These are phyloP conservation scores for Macrotrachela quadricornifera DNA, from an alignment of 1,140 invertebrate species.

Conservation along the genomic window DNA sequence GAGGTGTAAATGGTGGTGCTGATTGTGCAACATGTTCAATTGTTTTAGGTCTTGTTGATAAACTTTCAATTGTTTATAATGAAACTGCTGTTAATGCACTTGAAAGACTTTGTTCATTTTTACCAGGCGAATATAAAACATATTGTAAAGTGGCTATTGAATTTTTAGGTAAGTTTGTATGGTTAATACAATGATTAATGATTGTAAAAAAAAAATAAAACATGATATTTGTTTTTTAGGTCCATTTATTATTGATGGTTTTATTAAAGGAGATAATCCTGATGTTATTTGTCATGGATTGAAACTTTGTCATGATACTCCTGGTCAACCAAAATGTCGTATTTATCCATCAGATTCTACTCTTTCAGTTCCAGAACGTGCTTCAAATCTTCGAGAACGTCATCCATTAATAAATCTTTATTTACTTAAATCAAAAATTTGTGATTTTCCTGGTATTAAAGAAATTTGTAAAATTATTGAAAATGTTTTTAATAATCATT, in stretches of 20 bases:
- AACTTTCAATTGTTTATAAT: conserved; percentile 20
- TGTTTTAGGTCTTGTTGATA: conserved; percentile 17
- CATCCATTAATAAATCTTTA: too few species aligned
- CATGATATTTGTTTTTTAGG: too few species aligned
- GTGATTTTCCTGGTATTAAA: too few species aligned
- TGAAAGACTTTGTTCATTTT: conserved; percentile 16
- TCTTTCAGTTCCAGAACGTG: too few species aligned
- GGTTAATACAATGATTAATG: too few species aligned
- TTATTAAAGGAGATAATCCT: conserved; percentile 11
- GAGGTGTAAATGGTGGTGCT: neutral
- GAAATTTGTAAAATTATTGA: too few species aligned
- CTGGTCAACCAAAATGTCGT: conserved; percentile 12
- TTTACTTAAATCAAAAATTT: too few species aligned
- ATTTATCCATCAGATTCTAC: conserved; percentile 10
- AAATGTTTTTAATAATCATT: too few species aligned
- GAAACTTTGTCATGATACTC: conserved; percentile 15
- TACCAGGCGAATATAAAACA: conserved; percentile 11
- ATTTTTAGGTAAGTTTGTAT: conserved; percentile 12
- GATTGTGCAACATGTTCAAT: conserved; percentile 20
- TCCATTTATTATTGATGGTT: too few species aligned
- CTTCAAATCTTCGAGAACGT: too few species aligned
- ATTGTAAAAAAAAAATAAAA: conserved; percentile 8
- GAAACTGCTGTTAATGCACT: conserved; percentile 14
- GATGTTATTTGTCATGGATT: conserved; percentile 20
- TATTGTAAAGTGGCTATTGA: conserved; percentile 13